A percentile compares a stretch with the other conserved stretches of the same genome.
Conservation (phyloP, 2,888 invertebrate species). For the Cancer borealis region DNA sequence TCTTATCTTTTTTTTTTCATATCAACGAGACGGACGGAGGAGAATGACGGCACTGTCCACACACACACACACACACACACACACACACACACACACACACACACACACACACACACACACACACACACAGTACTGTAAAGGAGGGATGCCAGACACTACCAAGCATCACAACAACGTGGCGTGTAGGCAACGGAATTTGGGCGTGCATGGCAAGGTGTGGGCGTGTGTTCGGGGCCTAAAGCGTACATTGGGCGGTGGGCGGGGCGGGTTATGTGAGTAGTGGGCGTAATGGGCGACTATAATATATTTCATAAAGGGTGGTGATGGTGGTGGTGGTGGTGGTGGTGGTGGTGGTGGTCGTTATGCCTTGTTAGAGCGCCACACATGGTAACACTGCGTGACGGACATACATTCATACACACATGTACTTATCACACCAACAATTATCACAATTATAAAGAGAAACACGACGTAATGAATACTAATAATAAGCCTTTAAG, state of each 20-base stretch:
- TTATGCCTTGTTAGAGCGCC: background rate
- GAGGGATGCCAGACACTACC: background rate
- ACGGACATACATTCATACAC: background rate
- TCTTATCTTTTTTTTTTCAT: background rate
- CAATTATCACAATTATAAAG: background rate
- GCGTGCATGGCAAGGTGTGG: background rate
- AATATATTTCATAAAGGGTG: background rate
- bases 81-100: background rate
- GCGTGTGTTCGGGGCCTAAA: background rate
- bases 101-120: too few relatives aligned
- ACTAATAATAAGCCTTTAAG: background rate
- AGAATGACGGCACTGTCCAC: background rate
- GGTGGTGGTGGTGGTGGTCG: background rate
- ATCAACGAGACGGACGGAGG: background rate
- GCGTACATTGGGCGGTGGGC: background rate
- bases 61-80: background rate
- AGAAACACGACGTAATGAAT: background rate
- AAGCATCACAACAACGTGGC: background rate
- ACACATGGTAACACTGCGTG: background rate
- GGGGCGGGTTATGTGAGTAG: background rate
- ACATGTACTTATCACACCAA: background rate
- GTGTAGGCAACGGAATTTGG: background rate
- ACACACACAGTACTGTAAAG: background rate
- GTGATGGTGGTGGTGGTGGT: background rate
- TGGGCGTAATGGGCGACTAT: slow-evolving; percentile 13